Percentiles rank a stretch among this genome's conserved stretches.
Evolutionary conservation across 2,888 invertebrate species (phyloP).

Genomic region (Actias luna): DNA sequence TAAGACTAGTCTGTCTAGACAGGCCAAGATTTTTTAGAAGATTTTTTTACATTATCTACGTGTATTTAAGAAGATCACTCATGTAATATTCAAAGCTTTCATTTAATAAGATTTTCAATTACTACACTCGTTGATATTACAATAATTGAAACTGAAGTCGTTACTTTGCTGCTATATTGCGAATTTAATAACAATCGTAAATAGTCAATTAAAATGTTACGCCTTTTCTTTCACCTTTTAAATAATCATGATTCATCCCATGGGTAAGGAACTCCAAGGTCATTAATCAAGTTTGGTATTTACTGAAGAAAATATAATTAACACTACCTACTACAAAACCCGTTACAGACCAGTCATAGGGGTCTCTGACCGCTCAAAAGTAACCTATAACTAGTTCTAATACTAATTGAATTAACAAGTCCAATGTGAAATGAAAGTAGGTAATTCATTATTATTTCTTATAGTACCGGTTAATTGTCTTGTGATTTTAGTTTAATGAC

Average conservation of each 20-base stretch:
- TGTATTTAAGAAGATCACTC: no score
- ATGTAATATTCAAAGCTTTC: neutral
- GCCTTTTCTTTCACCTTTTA: neutral
- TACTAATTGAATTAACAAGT: slow-evolving; percentile 25
- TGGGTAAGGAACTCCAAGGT: neutral
- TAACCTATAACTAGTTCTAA: slow-evolving; percentile 16
- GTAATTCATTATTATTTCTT: slow-evolving; percentile 19
- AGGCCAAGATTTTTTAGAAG: no score
- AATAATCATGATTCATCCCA: neutral
- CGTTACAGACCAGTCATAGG: slow-evolving; percentile 18
- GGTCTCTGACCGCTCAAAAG: slow-evolving; percentile 18
- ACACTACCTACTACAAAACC: slow-evolving; percentile 16
- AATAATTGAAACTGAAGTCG: no score
- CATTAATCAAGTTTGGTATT: neutral
- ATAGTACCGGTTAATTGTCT: slow-evolving; percentile 10
- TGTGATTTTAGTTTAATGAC: slow-evolving; percentile 8
- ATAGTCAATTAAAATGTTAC: neutral
- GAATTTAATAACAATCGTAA: neutral
- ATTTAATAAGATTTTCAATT: neutral
- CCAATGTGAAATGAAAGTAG: slow-evolving; percentile 21
- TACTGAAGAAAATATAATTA: slow-evolving; percentile 9
- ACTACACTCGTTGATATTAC: no score
- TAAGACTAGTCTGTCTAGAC: no score
- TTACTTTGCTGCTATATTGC: neutral
- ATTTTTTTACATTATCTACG: no score